Percentiles rank a stretch among this genome's conserved stretches.
phyloP scores from a whole-genome alignment of 2,113 vertebrate genomes.

The Lathamus discolor region DNA sequence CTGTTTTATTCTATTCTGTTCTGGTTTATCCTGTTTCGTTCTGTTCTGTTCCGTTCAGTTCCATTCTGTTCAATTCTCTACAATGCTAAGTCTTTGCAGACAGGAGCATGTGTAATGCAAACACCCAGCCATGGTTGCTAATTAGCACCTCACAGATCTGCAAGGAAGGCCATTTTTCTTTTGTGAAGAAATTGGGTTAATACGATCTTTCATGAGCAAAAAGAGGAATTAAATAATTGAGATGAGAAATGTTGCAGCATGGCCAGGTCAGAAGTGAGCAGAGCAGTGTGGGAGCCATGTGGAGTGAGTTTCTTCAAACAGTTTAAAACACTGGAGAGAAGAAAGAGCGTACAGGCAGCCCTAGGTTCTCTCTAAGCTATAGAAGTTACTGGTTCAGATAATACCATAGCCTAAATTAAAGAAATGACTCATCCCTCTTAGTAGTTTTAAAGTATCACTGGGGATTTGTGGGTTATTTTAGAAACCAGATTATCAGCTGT shows the following conservation, averaged over 20 bases:
- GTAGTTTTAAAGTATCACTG: not conserved
- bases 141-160: not conserved
- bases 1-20: not conserved
- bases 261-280: not conserved
- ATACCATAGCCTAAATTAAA: not conserved
- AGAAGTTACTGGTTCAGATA: not conserved
- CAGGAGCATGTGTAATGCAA: not conserved
- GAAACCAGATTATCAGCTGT: not conserved
- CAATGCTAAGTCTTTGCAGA: not conserved
- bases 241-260: not conserved
- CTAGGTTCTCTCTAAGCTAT: not conserved
- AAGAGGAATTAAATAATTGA: not conserved
- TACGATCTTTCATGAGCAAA: not conserved
- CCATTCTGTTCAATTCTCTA: accelerated
- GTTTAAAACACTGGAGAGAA: not conserved
- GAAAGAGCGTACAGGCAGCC: not conserved
- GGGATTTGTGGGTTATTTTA: not conserved
- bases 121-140: not conserved
- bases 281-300: not conserved
- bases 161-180: not conserved
- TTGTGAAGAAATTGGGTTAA: not conserved
- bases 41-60: accelerated
- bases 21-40: not conserved
- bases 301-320: not conserved
- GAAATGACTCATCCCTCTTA: not conserved